Conservation (phyloP, 2,797 vertebrate species). For the Saxicola maurus region DNA sequence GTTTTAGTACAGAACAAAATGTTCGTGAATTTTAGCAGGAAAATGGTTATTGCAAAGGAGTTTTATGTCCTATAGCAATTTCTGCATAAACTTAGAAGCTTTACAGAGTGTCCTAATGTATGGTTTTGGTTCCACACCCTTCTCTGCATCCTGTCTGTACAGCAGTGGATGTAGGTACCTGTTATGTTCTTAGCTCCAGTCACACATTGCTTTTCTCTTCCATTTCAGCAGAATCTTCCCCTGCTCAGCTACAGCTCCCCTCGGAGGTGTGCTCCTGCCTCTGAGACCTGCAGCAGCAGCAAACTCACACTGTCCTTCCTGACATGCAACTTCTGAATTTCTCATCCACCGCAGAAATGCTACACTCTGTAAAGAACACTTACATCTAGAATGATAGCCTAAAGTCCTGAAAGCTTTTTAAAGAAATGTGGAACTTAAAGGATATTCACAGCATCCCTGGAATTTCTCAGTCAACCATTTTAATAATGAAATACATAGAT, state of each 20-base stretch:
- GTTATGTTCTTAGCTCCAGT: not conserved
- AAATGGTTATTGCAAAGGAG: not conserved
- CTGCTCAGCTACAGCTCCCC: not conserved
- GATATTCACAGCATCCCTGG: not conserved
- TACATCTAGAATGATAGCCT: not conserved
- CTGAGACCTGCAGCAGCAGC: not conserved
- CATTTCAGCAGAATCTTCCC: not conserved
- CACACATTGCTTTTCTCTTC: not conserved
- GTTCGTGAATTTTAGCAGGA: conserved; percentile 4
- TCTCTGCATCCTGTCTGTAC: not conserved
- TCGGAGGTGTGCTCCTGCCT: not conserved
- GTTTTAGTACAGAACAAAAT: conserved; percentile 30
- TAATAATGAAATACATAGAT: not conserved
- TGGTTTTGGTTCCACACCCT: not conserved
- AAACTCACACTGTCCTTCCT: not conserved
- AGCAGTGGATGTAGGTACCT: not conserved
- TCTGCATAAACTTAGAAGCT: not conserved
- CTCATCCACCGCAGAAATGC: not conserved
- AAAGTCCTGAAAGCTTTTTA: not conserved
- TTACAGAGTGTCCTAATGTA: not conserved
- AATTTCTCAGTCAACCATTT: not conserved
- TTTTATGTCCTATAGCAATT: not conserved
- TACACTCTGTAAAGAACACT: not conserved
- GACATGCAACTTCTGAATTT: not conserved
- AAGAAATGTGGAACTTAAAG: not conserved